Evolutionary conservation across 2,797 vertebrate genomes (phyloP).

Genomic region (Urosaurus nigricauda): DNA sequence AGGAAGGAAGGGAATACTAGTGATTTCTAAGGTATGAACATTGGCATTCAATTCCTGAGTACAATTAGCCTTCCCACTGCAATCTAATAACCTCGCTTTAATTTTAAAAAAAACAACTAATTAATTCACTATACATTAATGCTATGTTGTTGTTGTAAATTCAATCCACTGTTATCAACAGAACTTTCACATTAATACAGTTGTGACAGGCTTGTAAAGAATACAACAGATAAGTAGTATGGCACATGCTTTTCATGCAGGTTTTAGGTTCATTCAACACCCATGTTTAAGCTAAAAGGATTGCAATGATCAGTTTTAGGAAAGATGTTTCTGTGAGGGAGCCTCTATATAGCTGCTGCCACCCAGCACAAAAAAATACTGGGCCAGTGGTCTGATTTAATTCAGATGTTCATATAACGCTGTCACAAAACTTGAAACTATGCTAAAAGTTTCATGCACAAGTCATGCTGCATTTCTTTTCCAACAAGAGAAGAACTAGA

Average conservation of each 20-base stretch:
- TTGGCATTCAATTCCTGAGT: not conserved
- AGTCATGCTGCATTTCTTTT: slow-evolving; percentile 52
- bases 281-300: not conserved
- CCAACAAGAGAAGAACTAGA: slow-evolving; percentile 47
- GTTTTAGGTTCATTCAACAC: not conserved
- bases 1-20: not conserved
- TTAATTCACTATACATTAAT: not conserved
- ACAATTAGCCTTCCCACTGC: not conserved
- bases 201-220: not conserved
- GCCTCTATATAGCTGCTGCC: not conserved
- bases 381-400: not conserved
- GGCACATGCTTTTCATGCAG: not conserved
- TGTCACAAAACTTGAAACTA: not conserved
- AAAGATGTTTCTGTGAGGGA: not conserved
- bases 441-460: slow-evolving; percentile 25
- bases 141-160: not conserved
- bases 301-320: not conserved
- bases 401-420: not conserved
- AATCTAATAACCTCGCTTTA: not conserved
- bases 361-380: not conserved
- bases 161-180: not conserved
- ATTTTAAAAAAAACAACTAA: not conserved
- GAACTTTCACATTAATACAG: not conserved
- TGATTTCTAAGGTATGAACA: not conserved
- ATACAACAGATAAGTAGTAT: not conserved